Percentiles rank a stretch among this genome's conserved stretches.
phyloP scores from a whole-genome alignment of 2,888 invertebrate species.

The Oxyscelio sp. region DNA sequence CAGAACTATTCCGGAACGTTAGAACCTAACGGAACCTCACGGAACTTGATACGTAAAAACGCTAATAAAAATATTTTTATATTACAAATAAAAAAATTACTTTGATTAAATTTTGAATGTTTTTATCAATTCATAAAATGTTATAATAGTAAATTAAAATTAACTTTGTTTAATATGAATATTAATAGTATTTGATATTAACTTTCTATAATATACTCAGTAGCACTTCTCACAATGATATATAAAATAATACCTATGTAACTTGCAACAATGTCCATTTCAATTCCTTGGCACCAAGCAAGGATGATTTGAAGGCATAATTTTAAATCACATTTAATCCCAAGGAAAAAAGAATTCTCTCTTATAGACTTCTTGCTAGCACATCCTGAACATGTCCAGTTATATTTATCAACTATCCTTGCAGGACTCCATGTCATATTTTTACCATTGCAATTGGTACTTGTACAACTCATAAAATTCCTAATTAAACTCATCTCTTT shows the following conservation, averaged over 20 bases:
- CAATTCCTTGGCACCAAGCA: conserved; percentile 92
- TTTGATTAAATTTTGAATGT: too few species aligned
- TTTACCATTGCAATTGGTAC: conserved; percentile 87
- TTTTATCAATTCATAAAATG: too few species aligned
- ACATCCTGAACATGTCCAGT: conserved; percentile 89
- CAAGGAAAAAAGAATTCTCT: conserved; percentile 90
- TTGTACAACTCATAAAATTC: conserved; percentile 86
- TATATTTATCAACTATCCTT: conserved; percentile 89
- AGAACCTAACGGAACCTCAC: too few species aligned
- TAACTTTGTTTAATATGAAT: too few species aligned
- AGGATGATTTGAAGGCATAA: conserved; percentile 90
- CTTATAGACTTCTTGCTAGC: conserved; percentile 88
- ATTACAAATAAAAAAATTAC: too few species aligned
- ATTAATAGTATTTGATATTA: too few species aligned
- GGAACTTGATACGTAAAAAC: too few species aligned
- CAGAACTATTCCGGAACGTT: too few species aligned
- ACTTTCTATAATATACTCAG: too few species aligned
- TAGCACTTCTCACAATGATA: too few species aligned
- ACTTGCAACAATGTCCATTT: conserved; percentile 89
- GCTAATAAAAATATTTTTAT: too few species aligned
- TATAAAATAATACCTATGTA: conserved; percentile 90
- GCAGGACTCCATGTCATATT: conserved; percentile 89
- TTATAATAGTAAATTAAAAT: too few species aligned
- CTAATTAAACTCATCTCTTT: conserved; percentile 89
- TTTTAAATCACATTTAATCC: conserved; percentile 91